These are phyloP conservation scores for Prionailurus bengalensis DNA, from an alignment of 2,113 vertebrate genomes.

Conservation along the genomic window DNA sequence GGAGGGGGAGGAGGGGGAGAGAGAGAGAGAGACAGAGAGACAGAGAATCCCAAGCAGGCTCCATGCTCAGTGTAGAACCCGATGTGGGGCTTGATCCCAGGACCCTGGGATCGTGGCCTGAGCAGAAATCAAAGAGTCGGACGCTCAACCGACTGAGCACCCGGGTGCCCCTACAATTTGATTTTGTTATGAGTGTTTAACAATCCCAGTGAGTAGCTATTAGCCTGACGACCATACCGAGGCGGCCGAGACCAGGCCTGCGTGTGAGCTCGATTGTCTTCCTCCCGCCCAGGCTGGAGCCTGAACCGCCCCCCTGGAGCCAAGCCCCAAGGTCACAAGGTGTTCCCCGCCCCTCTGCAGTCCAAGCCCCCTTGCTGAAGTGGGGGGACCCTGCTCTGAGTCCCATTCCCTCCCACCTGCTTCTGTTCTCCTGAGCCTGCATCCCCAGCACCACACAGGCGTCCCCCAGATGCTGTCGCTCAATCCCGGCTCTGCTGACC, in stretches of 20 bases:
- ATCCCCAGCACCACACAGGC: not conserved
- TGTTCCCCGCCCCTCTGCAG: rapidly evolving
- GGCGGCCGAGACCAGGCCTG: not conserved
- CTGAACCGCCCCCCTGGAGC: not conserved
- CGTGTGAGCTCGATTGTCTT: not conserved
- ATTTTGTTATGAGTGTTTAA: too few species aligned
- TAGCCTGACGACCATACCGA: not conserved
- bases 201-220: not conserved
- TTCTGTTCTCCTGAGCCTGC: not conserved
- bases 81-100: too few species aligned
- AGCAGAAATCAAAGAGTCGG: too few species aligned
- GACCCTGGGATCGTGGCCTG: too few species aligned
- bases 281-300: too few species aligned
- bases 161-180: not conserved
- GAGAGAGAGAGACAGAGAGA: too few species aligned
- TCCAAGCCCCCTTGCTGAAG: not conserved
- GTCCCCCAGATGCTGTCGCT: rapidly evolving
- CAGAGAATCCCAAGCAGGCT: too few species aligned
- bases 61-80: too few species aligned
- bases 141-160: too few species aligned
- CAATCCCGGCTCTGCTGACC: not conserved
- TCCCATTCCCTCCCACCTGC: not conserved
- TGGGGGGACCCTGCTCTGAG: rapidly evolving
- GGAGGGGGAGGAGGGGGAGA: too few species aligned
- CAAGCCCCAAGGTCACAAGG: not conserved